These are phyloP conservation scores for Vanessa cardui DNA, from an alignment of 2,888 invertebrate species.

Conservation along the genomic window DNA sequence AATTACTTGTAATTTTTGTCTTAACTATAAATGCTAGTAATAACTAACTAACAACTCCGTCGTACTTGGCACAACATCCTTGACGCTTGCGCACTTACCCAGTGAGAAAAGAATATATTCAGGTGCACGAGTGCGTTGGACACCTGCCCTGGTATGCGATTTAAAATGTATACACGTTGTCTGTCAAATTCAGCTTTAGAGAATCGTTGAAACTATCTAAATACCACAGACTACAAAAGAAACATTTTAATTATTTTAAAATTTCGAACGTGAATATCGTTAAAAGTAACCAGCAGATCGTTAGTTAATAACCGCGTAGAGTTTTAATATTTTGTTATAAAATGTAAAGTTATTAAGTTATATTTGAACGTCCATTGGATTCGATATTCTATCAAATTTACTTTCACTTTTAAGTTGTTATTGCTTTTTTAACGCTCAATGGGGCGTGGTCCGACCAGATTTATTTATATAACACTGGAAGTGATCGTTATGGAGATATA, in stretches of 20 bases:
- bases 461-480: slow-evolving; percentile 33
- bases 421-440: slow-evolving; percentile 19
- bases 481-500: slow-evolving; percentile 17
- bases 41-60: background rate
- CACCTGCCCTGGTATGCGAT: slow-evolving; percentile 2
- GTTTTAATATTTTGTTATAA: background rate
- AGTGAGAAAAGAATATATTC: slow-evolving; percentile 9
- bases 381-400: slow-evolving; percentile 20
- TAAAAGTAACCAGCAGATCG: too few relatives aligned
- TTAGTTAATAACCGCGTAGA: too few relatives aligned
- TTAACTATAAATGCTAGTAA: too few relatives aligned
- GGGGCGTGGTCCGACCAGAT: slow-evolving; percentile 30
- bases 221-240: background rate
- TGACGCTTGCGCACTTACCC: slow-evolving; percentile 19
- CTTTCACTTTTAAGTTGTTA: slow-evolving; percentile 27
- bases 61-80: slow-evolving; percentile 20
- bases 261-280: too few relatives aligned
- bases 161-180: background rate
- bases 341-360: slow-evolving; percentile 2
- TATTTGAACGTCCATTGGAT: slow-evolving; percentile 6
- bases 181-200: background rate
- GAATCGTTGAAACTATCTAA: background rate
- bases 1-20: too few relatives aligned
- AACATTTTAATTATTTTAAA: too few relatives aligned
- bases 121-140: slow-evolving; percentile 13